Evolutionary conservation across 1,140 invertebrate species (phyloP).

Genomic region (Centruroides sculpturatus): DNA sequence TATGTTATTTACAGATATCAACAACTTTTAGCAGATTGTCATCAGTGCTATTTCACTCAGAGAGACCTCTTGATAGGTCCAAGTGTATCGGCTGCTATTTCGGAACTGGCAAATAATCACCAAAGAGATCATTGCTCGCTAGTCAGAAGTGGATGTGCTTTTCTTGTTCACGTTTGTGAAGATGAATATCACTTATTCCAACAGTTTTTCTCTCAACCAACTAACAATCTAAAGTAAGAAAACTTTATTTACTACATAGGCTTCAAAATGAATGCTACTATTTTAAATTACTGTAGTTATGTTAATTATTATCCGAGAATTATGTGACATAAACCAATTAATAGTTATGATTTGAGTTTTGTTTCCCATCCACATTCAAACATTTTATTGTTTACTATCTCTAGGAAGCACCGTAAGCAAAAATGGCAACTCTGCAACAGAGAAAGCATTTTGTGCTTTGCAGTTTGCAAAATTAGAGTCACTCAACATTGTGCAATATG

Average conservation of each 20-base stretch:
- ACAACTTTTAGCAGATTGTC: slow-evolving; percentile 60
- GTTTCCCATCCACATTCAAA: too few relatives aligned
- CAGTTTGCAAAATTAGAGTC: too few relatives aligned
- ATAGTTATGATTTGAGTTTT: too few relatives aligned
- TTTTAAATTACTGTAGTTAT: too few relatives aligned
- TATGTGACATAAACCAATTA: too few relatives aligned
- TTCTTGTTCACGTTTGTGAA: slow-evolving; percentile 77
- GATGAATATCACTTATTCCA: slow-evolving; percentile 80
- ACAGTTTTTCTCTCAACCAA: slow-evolving; percentile 65
- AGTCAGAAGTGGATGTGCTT: slow-evolving; percentile 69
- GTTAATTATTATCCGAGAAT: too few relatives aligned
- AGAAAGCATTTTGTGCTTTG: too few relatives aligned
- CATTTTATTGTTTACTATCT: too few relatives aligned
- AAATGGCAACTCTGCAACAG: too few relatives aligned
- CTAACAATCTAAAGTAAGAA: slow-evolving; percentile 48
- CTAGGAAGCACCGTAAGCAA: too few relatives aligned
- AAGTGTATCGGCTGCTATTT: slow-evolving; percentile 59
- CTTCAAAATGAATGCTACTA: neutral
- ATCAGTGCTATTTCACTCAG: slow-evolving; percentile 68
- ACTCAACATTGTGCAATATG: too few relatives aligned
- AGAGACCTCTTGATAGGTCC: slow-evolving; percentile 53
- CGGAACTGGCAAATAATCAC: slow-evolving; percentile 49
- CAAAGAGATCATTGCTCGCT: slow-evolving; percentile 74
- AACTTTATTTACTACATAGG: neutral
- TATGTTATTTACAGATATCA: slow-evolving; percentile 44